Evolutionary conservation across 2,113 vertebrate species (phyloP).

Genomic region (Labrus mixtus): DNA sequence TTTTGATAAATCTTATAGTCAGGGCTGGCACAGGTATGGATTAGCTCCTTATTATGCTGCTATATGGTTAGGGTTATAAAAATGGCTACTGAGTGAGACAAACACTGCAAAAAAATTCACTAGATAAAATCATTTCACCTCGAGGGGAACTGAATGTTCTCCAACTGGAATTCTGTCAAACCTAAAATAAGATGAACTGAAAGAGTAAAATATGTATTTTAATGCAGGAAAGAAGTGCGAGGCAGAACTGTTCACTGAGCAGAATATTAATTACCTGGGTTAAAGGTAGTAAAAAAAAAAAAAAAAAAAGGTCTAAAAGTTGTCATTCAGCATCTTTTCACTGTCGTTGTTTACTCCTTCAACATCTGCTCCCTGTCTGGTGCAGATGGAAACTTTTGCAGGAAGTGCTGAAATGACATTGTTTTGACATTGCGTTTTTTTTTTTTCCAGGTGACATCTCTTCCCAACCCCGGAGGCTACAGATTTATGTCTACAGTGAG

Average conservation of each 20-base stretch:
- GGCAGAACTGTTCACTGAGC: neutral
- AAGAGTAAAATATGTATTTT: neutral
- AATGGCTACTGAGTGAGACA: too few species aligned
- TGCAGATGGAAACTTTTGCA: conserved; percentile 40
- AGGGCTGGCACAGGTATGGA: too few species aligned
- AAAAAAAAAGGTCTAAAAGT: neutral
- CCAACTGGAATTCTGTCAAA: too few species aligned
- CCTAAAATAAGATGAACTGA: too few species aligned
- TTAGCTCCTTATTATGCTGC: too few species aligned
- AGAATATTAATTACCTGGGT: conserved; percentile 40
- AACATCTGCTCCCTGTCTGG: conserved; percentile 1
- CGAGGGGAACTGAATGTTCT: too few species aligned
- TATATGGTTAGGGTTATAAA: too few species aligned
- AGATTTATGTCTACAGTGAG: conserved; percentile 65
- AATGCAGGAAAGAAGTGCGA: neutral
- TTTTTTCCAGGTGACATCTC: conserved; percentile 66
- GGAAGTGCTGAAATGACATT: conserved; percentile 55
- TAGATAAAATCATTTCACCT: too few species aligned
- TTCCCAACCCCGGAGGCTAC: conserved; percentile 52
- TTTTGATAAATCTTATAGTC: too few species aligned
- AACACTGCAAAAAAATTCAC: too few species aligned
- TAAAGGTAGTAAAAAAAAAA: neutral
- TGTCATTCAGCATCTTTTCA: conserved; percentile 17
- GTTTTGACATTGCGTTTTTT: conserved; percentile 70
- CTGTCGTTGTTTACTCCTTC: conserved; percentile 24